A percentile compares a stretch with the other conserved stretches of the same genome.
These are phyloP conservation scores for Cynopterus sphinx DNA, from an alignment of 2,797 vertebrate genomes.

Conservation along the genomic window DNA sequence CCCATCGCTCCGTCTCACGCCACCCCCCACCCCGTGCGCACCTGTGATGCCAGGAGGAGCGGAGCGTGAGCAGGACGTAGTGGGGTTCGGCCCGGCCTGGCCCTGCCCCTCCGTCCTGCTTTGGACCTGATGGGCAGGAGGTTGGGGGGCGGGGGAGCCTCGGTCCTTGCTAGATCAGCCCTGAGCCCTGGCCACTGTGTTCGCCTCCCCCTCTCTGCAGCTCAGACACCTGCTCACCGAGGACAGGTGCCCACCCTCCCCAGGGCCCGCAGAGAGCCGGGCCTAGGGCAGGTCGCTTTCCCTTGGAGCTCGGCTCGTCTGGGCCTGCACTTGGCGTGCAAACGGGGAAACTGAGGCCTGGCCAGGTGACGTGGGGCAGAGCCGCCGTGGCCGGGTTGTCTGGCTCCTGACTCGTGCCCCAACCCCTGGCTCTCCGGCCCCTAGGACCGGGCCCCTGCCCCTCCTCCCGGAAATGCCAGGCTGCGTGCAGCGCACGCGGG, in stretches of 20 bases:
- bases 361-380: background rate
- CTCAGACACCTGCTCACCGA: background rate
- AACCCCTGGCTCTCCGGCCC: too few species aligned
- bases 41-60: background rate
- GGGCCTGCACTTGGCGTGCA: accelerated
- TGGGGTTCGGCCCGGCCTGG: accelerated
- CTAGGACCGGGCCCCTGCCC: background rate
- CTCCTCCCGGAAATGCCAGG: accelerated
- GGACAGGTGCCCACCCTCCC: background rate
- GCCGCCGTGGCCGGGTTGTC: background rate
- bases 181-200: accelerated
- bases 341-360: background rate
- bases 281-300: accelerated
- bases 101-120: background rate
- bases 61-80: accelerated
- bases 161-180: accelerated
- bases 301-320: accelerated
- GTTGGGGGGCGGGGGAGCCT: too few species aligned
- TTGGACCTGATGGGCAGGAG: background rate
- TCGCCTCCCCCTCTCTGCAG: background rate
- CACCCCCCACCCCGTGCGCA: too few species aligned
- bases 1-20: background rate
- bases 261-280: accelerated
- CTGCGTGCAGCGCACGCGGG: accelerated
- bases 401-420: accelerated